Conservation (phyloP, 2,888 invertebrate species). For the Gortyna flavago region DNA sequence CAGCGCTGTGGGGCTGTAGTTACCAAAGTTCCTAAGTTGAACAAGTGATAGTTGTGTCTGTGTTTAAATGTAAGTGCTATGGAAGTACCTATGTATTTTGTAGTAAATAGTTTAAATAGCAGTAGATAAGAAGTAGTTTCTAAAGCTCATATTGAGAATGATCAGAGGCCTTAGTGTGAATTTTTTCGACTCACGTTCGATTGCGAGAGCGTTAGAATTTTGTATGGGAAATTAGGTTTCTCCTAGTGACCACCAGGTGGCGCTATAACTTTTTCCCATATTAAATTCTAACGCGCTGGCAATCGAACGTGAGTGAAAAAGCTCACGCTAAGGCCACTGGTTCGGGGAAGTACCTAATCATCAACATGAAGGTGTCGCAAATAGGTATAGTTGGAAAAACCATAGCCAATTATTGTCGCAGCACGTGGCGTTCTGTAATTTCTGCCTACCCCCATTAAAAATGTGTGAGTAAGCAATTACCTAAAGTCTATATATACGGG, state of each 20-base stretch:
- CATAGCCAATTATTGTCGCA: neutral
- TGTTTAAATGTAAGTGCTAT: slow-evolving; percentile 22
- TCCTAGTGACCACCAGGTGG: too few relatives aligned
- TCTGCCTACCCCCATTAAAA: neutral
- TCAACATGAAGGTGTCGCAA: neutral
- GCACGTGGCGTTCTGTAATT: neutral
- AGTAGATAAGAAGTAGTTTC: neutral
- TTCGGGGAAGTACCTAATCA: slow-evolving; percentile 7
- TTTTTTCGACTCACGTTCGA: too few relatives aligned
- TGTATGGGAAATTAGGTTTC: too few relatives aligned
- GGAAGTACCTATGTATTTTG: neutral
- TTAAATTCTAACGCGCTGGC: too few relatives aligned
- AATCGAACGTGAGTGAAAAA: too few relatives aligned
- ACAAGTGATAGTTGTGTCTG: slow-evolving; percentile 7
- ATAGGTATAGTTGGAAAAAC: neutral
- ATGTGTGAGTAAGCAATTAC: neutral
- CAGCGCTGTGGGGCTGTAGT: neutral
- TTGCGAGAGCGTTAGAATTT: too few relatives aligned
- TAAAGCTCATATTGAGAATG: neutral
- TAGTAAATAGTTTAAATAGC: neutral
- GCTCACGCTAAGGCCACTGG: too few relatives aligned
- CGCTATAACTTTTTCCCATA: too few relatives aligned
- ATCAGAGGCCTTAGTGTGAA: too few relatives aligned
- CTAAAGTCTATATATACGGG: too few relatives aligned
- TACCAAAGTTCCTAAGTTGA: slow-evolving; percentile 5